Percentiles rank a stretch among this genome's conserved stretches.
Evolutionary conservation across 2,797 vertebrate genomes (phyloP).

Genomic region (Champsocephalus gunnari): DNA sequence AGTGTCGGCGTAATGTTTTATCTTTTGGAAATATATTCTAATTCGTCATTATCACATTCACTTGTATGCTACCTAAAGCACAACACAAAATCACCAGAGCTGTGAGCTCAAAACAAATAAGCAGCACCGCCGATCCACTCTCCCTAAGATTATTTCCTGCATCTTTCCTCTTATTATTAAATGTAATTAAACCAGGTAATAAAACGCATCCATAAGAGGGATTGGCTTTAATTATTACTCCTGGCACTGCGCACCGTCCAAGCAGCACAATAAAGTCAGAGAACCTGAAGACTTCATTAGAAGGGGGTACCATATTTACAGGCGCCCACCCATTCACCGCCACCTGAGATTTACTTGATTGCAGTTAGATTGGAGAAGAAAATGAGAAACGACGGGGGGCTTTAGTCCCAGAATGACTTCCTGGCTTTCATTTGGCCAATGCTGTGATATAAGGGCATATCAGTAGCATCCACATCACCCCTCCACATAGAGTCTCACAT

Average conservation of each 20-base stretch:
- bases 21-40: slow-evolving; percentile 75
- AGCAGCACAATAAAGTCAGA: slow-evolving; percentile 78
- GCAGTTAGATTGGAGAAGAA: slow-evolving; percentile 74
- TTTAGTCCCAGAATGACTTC: slow-evolving; percentile 67
- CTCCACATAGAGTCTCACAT: slow-evolving; percentile 36
- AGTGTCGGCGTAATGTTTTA: slow-evolving; percentile 60
- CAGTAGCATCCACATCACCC: slow-evolving; percentile 36
- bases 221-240: slow-evolving; percentile 82
- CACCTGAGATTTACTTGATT: slow-evolving; percentile 81
- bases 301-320: slow-evolving; percentile 76
- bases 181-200: slow-evolving; percentile 84
- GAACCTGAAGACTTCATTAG: slow-evolving; percentile 85
- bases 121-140: slow-evolving; percentile 39
- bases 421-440: slow-evolving; percentile 69
- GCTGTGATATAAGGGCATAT: slow-evolving; percentile 63
- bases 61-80: slow-evolving; percentile 62
- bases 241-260: slow-evolving; percentile 68
- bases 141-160: slow-evolving; percentile 17
- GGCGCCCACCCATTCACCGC: slow-evolving; percentile 64
- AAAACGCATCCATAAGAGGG: slow-evolving; percentile 73
- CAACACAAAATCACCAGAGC: slow-evolving; percentile 60
- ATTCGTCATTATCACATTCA: slow-evolving; percentile 78
- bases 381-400: slow-evolving; percentile 68
- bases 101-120: slow-evolving; percentile 69
- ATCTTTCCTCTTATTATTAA: slow-evolving; percentile 80